Evolutionary conservation across 2,888 invertebrate genomes (phyloP), one percentile per base, ranked within the genome.

Genomic region (Laothoe populi): DNA sequence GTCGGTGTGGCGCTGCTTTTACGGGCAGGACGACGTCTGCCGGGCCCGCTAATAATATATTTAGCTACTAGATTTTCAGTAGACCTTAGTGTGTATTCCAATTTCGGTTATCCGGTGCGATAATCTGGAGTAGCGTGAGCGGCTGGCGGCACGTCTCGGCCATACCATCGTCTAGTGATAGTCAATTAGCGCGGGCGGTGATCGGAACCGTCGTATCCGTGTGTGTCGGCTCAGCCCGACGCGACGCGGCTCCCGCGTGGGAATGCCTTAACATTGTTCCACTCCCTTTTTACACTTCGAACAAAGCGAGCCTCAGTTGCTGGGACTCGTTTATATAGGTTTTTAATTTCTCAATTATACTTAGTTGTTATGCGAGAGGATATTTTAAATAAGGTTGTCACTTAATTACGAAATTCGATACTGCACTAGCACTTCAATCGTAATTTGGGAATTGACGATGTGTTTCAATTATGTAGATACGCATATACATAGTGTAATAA

Each of bases 151-250:
- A 19, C 35, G 48, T 60, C 38, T 60, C 40, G 61, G 45, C 21
- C 45, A 57, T 46, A 61, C 35, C 45, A 46, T 62, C 45, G 57
- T 57, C 7, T 31, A 8, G 31, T 8, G 8, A 31, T 62, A 44
- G 44, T 83, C 88, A 90, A 91, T 91, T 90, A 90, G 88, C 75
- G 85, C 80, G 83, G 77, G 84, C 89, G 85, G 86, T 81, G 89
- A 87, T 89, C 84, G 89, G 90, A 90, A 90, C 90, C 82, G 83
- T 72, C 79, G 81, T 84, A 85, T 85, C 87, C 87, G 84, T 78
- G 83, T 83, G 83, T 81, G 76, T 71, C 77, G 80, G 83, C 75
- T 71, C 75, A n/a, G 48, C 7, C 42, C 48, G 46, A 21, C 16
- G 7, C 48, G 49, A 10, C 53, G 31, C 53, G 35, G 53, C 53